Percentiles rank a stretch among this genome's conserved stretches.
Evolutionary conservation across 2,113 vertebrate species (phyloP).

Genomic region (Oxyruncus cristatus): DNA sequence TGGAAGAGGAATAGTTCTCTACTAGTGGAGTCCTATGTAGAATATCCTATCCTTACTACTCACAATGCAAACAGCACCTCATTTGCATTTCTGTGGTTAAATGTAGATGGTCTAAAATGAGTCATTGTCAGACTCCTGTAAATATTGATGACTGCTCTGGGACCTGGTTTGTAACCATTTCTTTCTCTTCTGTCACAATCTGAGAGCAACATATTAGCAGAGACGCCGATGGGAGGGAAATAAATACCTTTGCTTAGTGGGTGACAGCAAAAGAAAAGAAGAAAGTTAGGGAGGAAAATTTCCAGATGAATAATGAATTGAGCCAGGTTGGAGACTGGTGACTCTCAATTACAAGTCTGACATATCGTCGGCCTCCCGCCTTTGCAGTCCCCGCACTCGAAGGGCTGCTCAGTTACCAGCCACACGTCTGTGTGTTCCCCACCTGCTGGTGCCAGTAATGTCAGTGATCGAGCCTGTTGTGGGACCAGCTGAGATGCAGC

Average conservation of each 20-base stretch:
- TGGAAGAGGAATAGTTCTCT: neutral
- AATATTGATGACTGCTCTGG: constrained; percentile 14
- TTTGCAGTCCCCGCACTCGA: neutral
- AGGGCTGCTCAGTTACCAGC: neutral
- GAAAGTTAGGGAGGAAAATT: neutral
- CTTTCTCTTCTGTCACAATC: neutral
- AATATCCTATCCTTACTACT: neutral
- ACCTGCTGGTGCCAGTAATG: neutral
- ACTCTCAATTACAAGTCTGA: neutral
- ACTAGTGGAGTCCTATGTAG: neutral
- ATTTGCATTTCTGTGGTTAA: neutral
- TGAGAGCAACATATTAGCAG: neutral
- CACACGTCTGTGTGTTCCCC: rapidly evolving
- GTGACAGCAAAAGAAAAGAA: neutral
- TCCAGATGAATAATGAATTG: constrained; percentile 26
- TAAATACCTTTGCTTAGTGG: neutral
- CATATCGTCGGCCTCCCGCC: rapidly evolving
- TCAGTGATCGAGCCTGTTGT: neutral
- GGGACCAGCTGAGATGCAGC: neutral
- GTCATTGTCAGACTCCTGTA: constrained; percentile 6
- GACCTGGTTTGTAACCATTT: neutral
- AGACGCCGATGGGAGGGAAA: neutral
- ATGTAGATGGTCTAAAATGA: neutral
- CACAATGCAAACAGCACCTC: neutral
- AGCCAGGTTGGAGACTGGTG: neutral